Evolutionary conservation across 2,113 vertebrate genomes (phyloP).

Genomic region (Colius striatus): DNA sequence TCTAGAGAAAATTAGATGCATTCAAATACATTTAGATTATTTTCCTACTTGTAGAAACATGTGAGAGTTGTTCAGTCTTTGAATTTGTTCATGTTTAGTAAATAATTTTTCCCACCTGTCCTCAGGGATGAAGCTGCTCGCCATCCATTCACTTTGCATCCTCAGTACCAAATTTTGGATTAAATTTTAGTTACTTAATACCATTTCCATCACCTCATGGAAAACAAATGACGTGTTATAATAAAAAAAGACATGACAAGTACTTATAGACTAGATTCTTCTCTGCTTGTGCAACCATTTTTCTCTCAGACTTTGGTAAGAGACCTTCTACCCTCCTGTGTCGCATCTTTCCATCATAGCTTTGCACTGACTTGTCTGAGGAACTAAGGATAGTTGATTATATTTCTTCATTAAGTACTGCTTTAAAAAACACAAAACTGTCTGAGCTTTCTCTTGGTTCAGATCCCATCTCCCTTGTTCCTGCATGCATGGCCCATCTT

Average conservation of each 20-base stretch:
- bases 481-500: not conserved
- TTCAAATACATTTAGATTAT: not conserved
- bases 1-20: not conserved
- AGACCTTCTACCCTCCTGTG: not conserved
- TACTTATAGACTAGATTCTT: not conserved
- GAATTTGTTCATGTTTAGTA: not conserved
- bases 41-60: not conserved
- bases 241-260: not conserved
- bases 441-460: not conserved
- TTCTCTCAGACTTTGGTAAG: not conserved
- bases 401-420: not conserved
- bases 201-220: not conserved
- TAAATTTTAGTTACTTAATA: not conserved
- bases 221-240: not conserved
- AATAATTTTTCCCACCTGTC: not conserved
- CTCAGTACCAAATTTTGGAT: not conserved
- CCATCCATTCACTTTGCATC: not conserved
- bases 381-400: not conserved
- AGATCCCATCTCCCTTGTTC: not conserved
- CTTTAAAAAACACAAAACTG: not conserved
- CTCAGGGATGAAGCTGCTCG: not conserved
- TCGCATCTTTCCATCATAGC: not conserved
- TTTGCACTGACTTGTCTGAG: not conserved
- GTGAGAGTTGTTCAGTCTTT: not conserved
- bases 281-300: not conserved